Conservation (phyloP, 1,140 invertebrate genomes). For the Drosophila kurseongensis region DNA sequence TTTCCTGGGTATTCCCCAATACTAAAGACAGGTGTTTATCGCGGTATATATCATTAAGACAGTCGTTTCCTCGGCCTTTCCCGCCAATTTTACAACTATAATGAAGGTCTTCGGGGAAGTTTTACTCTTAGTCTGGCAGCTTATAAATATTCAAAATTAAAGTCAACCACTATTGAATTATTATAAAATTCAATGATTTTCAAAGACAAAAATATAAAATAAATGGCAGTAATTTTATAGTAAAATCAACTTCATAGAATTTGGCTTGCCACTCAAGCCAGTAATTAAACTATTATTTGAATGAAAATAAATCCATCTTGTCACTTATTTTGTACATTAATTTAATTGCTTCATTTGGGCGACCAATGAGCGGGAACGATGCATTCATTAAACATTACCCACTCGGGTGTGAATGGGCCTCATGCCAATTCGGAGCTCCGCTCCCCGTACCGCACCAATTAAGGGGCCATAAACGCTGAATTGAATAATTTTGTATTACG, state of each 20-base stretch:
- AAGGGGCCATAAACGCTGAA: conserved; percentile 49
- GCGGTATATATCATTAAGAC: conserved; percentile 13
- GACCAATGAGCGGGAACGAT: conserved; percentile 46
- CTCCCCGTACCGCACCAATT: conserved; percentile 42
- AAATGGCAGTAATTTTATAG: too few relatives aligned
- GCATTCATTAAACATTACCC: conserved; percentile 37
- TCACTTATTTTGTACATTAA: conserved; percentile 17
- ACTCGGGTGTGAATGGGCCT: conserved; percentile 55
- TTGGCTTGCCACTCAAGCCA: neutral
- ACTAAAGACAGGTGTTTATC: conserved; percentile 23
- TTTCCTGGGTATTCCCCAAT: neutral
- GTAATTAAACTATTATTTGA: neutral
- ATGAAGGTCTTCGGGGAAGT: neutral
- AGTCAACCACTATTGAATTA: too few relatives aligned
- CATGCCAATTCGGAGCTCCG: conserved; percentile 40
- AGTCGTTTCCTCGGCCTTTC: conserved; percentile 8
- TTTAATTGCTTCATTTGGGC: conserved; percentile 30
- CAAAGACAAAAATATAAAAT: too few relatives aligned
- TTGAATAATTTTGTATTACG: conserved; percentile 57
- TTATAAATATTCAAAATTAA: too few relatives aligned
- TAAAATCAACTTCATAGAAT: too few relatives aligned
- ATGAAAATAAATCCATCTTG: conserved; percentile 14
- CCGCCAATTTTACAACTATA: conserved; percentile 6
- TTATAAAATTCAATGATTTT: too few relatives aligned
- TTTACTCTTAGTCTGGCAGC: neutral